Evolutionary conservation across 2,888 invertebrate genomes (phyloP).

Genomic region (Synanthedon vespiformis): DNA sequence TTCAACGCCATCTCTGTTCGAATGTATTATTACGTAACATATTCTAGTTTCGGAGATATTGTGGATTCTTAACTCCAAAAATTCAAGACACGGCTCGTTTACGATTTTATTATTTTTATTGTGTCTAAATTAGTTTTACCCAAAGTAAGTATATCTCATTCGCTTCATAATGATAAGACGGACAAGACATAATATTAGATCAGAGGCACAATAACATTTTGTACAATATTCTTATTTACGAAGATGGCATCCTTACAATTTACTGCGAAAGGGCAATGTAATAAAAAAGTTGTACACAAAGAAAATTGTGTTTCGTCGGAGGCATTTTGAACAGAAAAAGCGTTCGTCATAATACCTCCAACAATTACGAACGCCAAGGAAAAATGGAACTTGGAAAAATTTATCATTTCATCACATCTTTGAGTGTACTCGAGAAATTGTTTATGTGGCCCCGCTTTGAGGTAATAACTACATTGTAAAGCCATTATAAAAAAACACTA

Average conservation of each 20-base stretch:
- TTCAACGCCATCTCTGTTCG: too few species aligned
- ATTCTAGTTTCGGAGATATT: too few species aligned
- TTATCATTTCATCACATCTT: background rate
- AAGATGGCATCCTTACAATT: background rate
- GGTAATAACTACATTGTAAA: too few species aligned
- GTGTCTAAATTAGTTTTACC: background rate
- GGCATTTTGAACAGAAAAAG: constrained; percentile 10
- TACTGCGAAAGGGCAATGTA: constrained; percentile 11
- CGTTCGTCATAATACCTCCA: constrained; percentile 22
- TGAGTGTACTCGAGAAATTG: background rate
- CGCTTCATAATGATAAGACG: background rate
- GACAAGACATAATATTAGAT: background rate
- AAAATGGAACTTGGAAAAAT: background rate
- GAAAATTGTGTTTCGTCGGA: constrained; percentile 28
- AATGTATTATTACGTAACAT: too few species aligned
- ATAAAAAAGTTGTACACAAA: constrained; percentile 27
- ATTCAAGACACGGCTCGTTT: too few species aligned
- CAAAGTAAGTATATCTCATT: background rate
- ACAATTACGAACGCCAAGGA: constrained; percentile 17
- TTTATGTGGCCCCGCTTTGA: background rate
- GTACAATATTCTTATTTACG: background rate
- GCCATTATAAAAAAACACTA: too few species aligned
- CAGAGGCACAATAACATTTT: background rate
- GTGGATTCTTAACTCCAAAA: too few species aligned
- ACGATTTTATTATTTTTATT: background rate